Conservation (phyloP, 2,113 vertebrate genomes). For the Pseudolaguvia tuberculata region DNA sequence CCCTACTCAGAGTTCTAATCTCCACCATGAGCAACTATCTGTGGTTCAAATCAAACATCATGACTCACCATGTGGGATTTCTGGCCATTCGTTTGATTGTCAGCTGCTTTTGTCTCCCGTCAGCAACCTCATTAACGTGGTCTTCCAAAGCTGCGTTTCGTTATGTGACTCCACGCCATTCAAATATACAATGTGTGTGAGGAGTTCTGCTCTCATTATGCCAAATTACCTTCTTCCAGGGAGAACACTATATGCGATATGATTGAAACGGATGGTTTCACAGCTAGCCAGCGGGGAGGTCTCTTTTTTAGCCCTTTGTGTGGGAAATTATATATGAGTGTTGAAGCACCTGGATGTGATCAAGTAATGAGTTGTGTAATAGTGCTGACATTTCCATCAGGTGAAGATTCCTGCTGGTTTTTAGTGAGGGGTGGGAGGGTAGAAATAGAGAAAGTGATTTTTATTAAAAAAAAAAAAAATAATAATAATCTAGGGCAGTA, state of each 20-base stretch:
- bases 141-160: not conserved
- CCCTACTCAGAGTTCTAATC: not conserved
- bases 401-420: slow-evolving; percentile 26
- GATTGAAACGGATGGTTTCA: slow-evolving; percentile 24
- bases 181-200: not conserved
- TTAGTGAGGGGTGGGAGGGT: not conserved
- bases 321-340: slow-evolving; percentile 37
- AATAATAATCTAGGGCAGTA: not conserved
- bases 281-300: slow-evolving; percentile 33
- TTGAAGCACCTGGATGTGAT: slow-evolving; percentile 44
- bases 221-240: slow-evolving; percentile 26
- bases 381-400: slow-evolving; percentile 49
- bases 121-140: not conserved
- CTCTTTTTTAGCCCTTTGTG: slow-evolving; percentile 20
- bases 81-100: not conserved
- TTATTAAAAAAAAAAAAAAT: too few species aligned
- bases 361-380: slow-evolving; percentile 43
- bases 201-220: slow-evolving; percentile 34
- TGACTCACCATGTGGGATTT: slow-evolving; percentile 12
- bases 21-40: not conserved
- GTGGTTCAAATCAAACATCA: not conserved
- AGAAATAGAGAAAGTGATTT: not conserved
- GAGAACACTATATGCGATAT: slow-evolving; percentile 13
- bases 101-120: slow-evolving; percentile 1
- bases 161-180: slow-evolving; percentile 11